Evolutionary conservation across 1,140 invertebrate genomes (phyloP), one percentile per base, ranked within the genome.

Genomic region (Papilio xuthus): DNA sequence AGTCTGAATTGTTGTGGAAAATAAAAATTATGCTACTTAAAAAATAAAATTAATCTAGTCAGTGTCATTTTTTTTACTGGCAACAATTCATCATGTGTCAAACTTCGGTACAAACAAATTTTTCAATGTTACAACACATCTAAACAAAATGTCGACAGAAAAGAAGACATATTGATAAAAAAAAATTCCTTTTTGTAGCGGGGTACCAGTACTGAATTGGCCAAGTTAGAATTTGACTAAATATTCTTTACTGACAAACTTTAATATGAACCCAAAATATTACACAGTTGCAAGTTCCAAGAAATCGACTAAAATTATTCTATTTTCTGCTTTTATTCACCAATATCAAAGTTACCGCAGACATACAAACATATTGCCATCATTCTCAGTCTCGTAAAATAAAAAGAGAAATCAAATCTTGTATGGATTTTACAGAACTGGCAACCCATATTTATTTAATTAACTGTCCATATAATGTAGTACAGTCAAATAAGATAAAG

Each of bases 201-300:
- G 89, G 86, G 87, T 88, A 89, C 87, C 84, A 84, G 86, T 83
- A 89, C 89, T 85, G 84, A 91, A 89, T 89, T 89, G 87, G 88
- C 88, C 87, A 81, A 86, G 81, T 80, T 82, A 85, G 44, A 88
- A 89, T 90, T 91, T 87, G 84, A 88, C 89, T 91, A 91, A 85
- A 84, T 83, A 81, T 63, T 77, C 15, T 50, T 67, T 12, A 53
- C 53, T 78, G 80, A 81, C 81, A 79, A 69, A 79, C 75, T 72
- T 56, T 73, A 79, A 20, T 79, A 70, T 63, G 26, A 72, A 56
- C 37, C 70, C 50, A 67, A 70, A 41, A 71, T 9, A 20, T 70
- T 12, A 73, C 8, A 63, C 60, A 20, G 20, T 26, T 23, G 2
- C 13, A 23, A 23, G 26, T 4, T 56, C 7, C 10, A 23, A 60